These are phyloP conservation scores for Micromys minutus DNA, from an alignment of 2,113 vertebrate species.

Conservation along the genomic window DNA sequence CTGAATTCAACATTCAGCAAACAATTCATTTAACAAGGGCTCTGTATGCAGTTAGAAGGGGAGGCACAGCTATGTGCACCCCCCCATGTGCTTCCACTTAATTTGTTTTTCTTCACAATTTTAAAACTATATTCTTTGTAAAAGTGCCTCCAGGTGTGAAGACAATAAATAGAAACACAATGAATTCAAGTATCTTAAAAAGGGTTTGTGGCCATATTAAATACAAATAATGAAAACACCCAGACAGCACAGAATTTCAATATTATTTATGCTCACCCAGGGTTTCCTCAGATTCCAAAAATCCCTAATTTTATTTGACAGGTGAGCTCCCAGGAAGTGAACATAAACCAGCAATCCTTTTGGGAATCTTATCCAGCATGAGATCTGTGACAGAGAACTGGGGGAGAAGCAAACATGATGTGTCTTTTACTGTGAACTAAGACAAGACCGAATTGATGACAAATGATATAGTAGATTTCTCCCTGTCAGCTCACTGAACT, in stretches of 20 bases:
- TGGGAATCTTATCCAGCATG: not conserved
- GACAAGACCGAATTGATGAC: not conserved
- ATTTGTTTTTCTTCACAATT: slow-evolving; percentile 55
- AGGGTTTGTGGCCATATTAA: slow-evolving; percentile 8
- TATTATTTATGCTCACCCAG: not conserved
- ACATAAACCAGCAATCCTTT: not conserved
- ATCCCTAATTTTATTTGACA: not conserved
- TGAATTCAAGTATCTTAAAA: slow-evolving; percentile 63
- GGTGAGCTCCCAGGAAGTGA: not conserved
- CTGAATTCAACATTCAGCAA: slow-evolving; percentile 24
- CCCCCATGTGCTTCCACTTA: slow-evolving; percentile 37
- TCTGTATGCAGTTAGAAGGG: slow-evolving; percentile 16
- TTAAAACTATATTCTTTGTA: slow-evolving; percentile 56
- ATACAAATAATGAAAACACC: slow-evolving; percentile 32
- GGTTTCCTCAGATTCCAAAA: not conserved
- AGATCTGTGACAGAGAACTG: not conserved
- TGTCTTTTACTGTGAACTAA: not conserved
- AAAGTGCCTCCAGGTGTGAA: slow-evolving; percentile 58
- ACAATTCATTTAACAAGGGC: not conserved
- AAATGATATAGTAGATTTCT: not conserved
- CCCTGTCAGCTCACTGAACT: not conserved
- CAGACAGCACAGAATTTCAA: not conserved
- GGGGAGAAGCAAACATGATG: not conserved
- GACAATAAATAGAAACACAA: slow-evolving; percentile 58
- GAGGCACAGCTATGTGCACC: slow-evolving; percentile 18